phyloP scores from a whole-genome alignment of 2,113 vertebrate species.

The Acanthisitta chloris region DNA sequence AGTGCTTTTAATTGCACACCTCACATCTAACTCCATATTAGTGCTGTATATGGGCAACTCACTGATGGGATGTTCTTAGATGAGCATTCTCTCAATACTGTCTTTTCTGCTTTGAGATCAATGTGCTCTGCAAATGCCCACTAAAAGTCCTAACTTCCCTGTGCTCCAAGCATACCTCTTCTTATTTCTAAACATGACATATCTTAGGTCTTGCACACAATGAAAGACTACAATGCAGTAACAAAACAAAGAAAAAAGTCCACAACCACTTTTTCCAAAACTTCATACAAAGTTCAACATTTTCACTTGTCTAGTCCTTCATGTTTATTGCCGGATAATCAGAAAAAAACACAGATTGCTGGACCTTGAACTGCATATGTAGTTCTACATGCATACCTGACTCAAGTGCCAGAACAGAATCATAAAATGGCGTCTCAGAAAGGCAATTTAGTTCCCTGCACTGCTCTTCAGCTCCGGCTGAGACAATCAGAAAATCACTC shows the following conservation, averaged over 20 bases:
- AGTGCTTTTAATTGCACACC: not conserved
- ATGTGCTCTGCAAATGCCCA: not conserved
- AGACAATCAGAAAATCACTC: not conserved
- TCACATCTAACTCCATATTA: not conserved
- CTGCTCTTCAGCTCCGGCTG: not conserved
- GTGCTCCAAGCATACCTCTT: not conserved
- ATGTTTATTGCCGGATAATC: not conserved
- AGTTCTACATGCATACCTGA: not conserved
- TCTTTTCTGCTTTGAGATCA: not conserved
- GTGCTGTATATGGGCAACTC: not conserved
- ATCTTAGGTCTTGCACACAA: not conserved
- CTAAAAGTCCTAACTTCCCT: not conserved
- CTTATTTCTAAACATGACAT: not conserved
- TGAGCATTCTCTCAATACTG: not conserved
- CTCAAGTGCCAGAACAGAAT: not conserved
- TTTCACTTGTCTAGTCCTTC: not conserved
- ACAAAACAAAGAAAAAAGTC: not conserved
- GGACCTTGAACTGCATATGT: not conserved
- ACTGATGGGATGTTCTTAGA: not conserved
- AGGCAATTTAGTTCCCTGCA: not conserved
- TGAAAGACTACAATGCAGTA: not conserved
- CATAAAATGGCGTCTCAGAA: not conserved
- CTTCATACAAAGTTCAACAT: not conserved
- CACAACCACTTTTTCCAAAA: not conserved
- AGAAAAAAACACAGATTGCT: not conserved